These are phyloP conservation scores for Ciconia nigra DNA, from an alignment of 2,797 vertebrate genomes.

Conservation along the genomic window DNA sequence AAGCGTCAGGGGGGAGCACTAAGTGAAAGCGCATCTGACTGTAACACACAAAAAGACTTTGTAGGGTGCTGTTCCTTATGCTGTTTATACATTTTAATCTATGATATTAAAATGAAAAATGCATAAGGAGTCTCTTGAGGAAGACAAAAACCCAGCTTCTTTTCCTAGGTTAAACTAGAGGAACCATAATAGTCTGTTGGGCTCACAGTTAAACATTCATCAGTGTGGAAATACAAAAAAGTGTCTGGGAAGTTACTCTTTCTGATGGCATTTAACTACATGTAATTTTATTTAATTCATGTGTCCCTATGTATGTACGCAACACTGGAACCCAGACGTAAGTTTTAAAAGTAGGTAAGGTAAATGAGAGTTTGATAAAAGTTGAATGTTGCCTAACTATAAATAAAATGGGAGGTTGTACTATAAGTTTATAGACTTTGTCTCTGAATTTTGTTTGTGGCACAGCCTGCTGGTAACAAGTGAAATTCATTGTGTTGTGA, in stretches of 20 bases:
- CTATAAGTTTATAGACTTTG: not conserved
- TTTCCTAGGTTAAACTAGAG: not conserved
- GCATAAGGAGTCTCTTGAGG: not conserved
- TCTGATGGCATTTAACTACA: not conserved
- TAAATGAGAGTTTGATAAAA: not conserved
- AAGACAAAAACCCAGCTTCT: not conserved
- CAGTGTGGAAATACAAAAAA: not conserved
- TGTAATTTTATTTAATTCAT: not conserved
- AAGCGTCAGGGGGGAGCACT: not conserved
- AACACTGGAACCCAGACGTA: not conserved
- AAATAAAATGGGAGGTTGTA: not conserved
- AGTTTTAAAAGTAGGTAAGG: not conserved
- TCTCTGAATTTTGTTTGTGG: not conserved
- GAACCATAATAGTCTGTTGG: not conserved
- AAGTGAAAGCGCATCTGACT: not conserved
- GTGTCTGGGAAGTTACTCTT: not conserved
- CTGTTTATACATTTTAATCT: not conserved
- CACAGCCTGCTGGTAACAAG: not conserved
- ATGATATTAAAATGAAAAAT: not conserved
- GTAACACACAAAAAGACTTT: not conserved
- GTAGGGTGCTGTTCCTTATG: not conserved
- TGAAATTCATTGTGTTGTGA: not conserved
- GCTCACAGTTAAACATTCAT: not conserved
- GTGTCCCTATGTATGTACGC: not conserved
- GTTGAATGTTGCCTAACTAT: not conserved